A percentile compares a stretch with the other conserved stretches of the same genome.
Evolutionary conservation across 2,888 invertebrate genomes (phyloP).

Genomic region (Holacanthella duospinosa): DNA sequence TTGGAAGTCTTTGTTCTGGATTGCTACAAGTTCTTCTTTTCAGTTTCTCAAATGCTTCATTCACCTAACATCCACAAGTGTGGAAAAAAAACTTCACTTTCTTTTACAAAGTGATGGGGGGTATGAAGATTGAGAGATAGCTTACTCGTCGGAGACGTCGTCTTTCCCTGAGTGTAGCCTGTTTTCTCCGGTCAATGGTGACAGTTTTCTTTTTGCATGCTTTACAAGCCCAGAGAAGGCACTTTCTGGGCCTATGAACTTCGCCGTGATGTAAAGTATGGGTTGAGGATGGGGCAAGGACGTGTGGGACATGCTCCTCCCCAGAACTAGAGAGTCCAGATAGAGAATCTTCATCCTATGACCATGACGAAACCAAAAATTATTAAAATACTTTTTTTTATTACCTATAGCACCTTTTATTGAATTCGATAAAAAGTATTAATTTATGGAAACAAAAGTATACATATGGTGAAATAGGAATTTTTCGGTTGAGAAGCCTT

Average conservation of each 20-base stretch:
- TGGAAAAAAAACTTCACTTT: background rate
- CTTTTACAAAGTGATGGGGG: background rate
- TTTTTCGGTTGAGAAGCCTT: background rate
- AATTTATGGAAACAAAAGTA: no score
- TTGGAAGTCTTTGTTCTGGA: slow-evolving; percentile 91
- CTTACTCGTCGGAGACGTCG: slow-evolving; percentile 81
- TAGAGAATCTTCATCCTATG: slow-evolving; percentile 36
- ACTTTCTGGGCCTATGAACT: slow-evolving; percentile 56
- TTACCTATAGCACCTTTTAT: background rate
- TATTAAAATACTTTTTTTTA: background rate
- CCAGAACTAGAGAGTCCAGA: slow-evolving; percentile 38
- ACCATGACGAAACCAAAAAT: background rate
- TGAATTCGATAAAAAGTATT: no score
- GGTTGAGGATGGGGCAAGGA: slow-evolving; percentile 31
- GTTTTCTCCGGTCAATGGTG: slow-evolving; percentile 88
- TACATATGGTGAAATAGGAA: no score
- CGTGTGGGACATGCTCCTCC: slow-evolving; percentile 44
- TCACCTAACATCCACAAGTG: slow-evolving; percentile 55
- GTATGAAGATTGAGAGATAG: background rate
- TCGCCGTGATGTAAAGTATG: slow-evolving; percentile 12
- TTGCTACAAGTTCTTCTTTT: slow-evolving; percentile 86
- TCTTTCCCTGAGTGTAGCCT: slow-evolving; percentile 89
- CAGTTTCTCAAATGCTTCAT: slow-evolving; percentile 93
- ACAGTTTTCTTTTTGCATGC: slow-evolving; percentile 94
- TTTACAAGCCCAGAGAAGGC: slow-evolving; percentile 93